Conservation (phyloP, 2,113 vertebrate species). For the Alaudala cheleensis region DNA sequence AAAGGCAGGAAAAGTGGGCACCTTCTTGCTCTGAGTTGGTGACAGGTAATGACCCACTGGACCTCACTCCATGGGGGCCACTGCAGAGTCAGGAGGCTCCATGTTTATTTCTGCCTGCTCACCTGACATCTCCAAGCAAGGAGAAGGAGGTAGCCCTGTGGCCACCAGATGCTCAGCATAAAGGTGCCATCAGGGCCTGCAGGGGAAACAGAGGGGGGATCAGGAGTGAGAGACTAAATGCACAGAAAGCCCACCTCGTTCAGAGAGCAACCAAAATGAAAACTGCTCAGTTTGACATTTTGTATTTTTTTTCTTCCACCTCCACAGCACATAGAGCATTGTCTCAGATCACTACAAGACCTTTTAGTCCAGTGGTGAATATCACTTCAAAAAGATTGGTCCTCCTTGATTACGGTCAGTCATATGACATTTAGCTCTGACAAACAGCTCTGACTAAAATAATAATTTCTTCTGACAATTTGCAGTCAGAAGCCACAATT, state of each 20-base stretch:
- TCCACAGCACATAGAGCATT: neutral
- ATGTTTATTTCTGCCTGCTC: neutral
- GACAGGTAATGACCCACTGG: neutral
- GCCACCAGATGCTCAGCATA: neutral
- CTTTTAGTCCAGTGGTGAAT: neutral
- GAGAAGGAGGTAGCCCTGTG: neutral
- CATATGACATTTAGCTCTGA: neutral
- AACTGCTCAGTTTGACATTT: neutral
- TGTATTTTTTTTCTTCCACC: neutral
- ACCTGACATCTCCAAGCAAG: neutral
- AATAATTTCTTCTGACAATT: neutral
- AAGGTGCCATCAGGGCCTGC: neutral
- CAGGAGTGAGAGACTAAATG: neutral
- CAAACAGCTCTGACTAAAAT: neutral
- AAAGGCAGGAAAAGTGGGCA: neutral
- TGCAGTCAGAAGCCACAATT: neutral
- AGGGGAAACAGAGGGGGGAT: neutral
- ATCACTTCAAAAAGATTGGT: neutral
- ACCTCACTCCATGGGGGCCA: accelerated
- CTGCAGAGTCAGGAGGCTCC: accelerated
- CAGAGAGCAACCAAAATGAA: neutral
- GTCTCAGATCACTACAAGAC: neutral
- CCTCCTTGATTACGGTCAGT: neutral
- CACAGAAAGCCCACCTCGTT: neutral
- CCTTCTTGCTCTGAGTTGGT: neutral